These are phyloP conservation scores for Gerris buenoi DNA, from an alignment of 1,140 invertebrate genomes.

Conservation along the genomic window DNA sequence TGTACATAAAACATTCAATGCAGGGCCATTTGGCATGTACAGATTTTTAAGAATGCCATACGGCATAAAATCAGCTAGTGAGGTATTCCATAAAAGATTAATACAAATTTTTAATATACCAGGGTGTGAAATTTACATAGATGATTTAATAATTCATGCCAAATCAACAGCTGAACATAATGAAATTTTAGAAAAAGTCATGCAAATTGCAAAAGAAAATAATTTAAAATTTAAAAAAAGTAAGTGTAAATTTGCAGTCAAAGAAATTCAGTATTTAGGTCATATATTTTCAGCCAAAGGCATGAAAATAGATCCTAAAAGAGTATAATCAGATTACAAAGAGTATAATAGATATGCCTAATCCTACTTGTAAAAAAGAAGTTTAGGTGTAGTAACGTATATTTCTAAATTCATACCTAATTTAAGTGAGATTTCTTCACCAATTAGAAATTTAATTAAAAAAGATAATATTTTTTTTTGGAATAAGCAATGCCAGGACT, in stretches of 20 bases:
- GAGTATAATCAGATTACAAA: too few species aligned
- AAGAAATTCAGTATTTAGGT: background rate
- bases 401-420: background rate
- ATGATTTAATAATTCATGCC: constrained; percentile 8
- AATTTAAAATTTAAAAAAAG: constrained; percentile 11
- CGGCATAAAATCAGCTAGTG: constrained; percentile 6
- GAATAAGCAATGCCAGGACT: background rate
- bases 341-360: constrained; percentile 3
- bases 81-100: background rate
- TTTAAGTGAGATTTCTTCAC: background rate
- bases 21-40: constrained; percentile 7
- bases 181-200: background rate
- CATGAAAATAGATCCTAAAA: constrained; percentile 4
- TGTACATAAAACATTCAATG: constrained; percentile 1
- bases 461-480: background rate
- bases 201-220: background rate
- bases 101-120: background rate
- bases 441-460: background rate
- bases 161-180: constrained; percentile 6
- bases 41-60: constrained; percentile 7
- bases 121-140: constrained; percentile 5
- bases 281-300: constrained; percentile 4
- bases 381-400: background rate
- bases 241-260: constrained; percentile 11
- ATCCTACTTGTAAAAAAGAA: background rate